Base-by-base conservation (phyloP, 2,888 invertebrate species). In the Ectemnius lituratus region DNA sequence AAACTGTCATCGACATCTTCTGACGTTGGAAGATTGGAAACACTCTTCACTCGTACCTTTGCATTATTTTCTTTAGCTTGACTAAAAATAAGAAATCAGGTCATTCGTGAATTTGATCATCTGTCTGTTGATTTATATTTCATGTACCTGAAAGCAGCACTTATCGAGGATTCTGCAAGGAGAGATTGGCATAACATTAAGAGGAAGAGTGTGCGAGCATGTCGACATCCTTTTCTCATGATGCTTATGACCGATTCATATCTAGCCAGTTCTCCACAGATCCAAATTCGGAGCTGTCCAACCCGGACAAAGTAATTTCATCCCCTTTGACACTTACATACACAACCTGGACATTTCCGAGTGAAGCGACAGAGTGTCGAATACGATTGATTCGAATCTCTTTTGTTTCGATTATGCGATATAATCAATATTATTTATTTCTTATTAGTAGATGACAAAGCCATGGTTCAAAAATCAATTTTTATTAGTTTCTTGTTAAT, bases 171-270 rank as follows among this genome's bases (percentile, higher is more conserved):
- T 0, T 37, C 6, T 4, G 37, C 37, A 6, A 37, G 8, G 37
- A 37, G 4, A 2, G 11, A 37, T 11, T 8, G 11, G 52, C 14
- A 52, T 14, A 14, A 52, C 52, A 52, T 52, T 6, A 46, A 14
- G 16, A 16, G 58, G 67, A 69, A 57, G 59, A n/a, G 52, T 64
- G 61, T 16, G 16, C 27, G 69, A 59, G 66, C 2, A 64, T 62
- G 64, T n/a, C 60, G 75, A 52, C 73, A 77, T 73, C 64, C 75
- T 71, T 62, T 61, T 75, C 49, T 79, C 86, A 85, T 84, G 47
- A 20, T 74, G 37, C 67, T 77, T 56, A 73, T 58, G 62, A 60
- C 56, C 14, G 18, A 4, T 45, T 59, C 78, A 72, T 78, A 37
- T 20, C 27, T 5, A 52, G 1, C 5, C 49, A 14, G 11, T 16